Evolutionary conservation across 2,888 invertebrate genomes (phyloP), one percentile per base, ranked within the genome.

Genomic region (Linnaemya vulpina): DNA sequence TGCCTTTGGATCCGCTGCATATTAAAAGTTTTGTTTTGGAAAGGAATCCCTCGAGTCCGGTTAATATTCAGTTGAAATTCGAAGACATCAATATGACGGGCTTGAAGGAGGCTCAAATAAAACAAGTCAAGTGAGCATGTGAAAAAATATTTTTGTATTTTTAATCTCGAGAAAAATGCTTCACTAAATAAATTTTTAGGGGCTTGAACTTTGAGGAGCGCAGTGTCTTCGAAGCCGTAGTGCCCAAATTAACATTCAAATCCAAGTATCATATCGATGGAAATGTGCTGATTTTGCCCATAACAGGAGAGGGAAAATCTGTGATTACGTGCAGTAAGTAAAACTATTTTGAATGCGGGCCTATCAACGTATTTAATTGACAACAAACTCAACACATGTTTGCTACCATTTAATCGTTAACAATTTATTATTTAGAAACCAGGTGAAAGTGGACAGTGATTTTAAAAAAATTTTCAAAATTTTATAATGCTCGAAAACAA

Each of bases 1-100:
- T 89, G 2, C 86, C 88, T 0, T 82, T 92, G 40, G 92, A 92
- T 88, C 92, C 92, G 0, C 82, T 92, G 67, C 89, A 84, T 9
- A 87, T 92, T 0, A 90, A 89, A 9, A 87, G 86, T 58, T 87
- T 92, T 22, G 70, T 77, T 7, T 80, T 92, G 46, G 88, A 87
- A 3, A 89, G 89, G 76, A 90, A 90, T 78, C 86, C 89, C 0
- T 86, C 87, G 8, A 91, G 92, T 87, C 90, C 92, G 0, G 91
- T 92, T 1, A 92, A 87, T 86, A 80, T 92, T n/a, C 89, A 91
- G 70, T 82, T 92, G 3, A 88, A 84, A 43, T 91, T 92, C 40
- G 87, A 67, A 10, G 88, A 92, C 58, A 86, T 90, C 5, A 87
- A 89, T 22, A 62, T 92, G 11, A 43, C 86, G 43, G 92, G 92